Percentiles rank a stretch among this genome's conserved stretches.
Conservation (phyloP, 2,113 vertebrate species). For the Alexandromys fortis region DNA sequence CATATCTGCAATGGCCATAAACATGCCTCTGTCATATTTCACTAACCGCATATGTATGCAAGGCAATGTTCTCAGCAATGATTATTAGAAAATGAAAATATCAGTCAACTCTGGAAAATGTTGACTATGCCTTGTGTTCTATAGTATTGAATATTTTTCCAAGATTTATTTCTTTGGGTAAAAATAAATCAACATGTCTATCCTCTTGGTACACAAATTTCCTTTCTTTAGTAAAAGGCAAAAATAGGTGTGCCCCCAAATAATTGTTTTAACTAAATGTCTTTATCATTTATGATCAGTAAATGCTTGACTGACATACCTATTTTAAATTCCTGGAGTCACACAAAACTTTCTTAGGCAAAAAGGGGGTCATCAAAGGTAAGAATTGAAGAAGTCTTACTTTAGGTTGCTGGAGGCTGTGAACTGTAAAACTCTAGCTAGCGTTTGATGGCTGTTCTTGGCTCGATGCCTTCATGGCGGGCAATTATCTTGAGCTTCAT, state of each 20-base stretch:
- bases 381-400: not conserved
- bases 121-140: not conserved
- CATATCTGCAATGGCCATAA: not conserved
- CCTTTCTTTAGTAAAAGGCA: not conserved
- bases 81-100: not conserved
- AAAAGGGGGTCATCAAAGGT: not conserved
- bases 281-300: not conserved
- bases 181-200: not conserved
- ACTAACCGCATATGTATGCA: not conserved
- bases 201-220: not conserved
- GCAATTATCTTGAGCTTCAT: slow-evolving; percentile 3
- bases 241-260: not conserved
- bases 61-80: not conserved
- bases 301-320: not conserved
- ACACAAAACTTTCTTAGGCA: not conserved
- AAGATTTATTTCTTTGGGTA: not conserved
- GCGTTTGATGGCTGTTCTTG: not conserved
- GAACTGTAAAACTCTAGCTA: not conserved
- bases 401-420: not conserved
- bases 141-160: not conserved
- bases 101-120: not conserved
- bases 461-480: not conserved
- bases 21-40: not conserved
- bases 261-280: not conserved
- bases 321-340: not conserved